Conservation (phyloP, 2,113 vertebrate species). For the Catagonus wagneri region DNA sequence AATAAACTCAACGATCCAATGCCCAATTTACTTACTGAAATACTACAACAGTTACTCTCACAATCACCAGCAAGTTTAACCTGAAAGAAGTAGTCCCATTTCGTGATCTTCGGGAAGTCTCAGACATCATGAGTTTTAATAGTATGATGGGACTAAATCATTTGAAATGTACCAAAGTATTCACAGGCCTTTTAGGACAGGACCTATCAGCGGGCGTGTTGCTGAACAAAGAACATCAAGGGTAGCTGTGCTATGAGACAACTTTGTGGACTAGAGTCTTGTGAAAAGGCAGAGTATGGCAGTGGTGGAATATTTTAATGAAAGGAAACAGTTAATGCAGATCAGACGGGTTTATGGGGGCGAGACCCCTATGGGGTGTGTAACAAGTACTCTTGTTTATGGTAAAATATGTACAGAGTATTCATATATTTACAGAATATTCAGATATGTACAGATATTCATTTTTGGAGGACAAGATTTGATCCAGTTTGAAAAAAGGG, state of each 20-base stretch:
- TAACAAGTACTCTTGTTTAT: neutral
- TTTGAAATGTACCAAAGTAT: neutral
- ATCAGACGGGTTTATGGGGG: neutral
- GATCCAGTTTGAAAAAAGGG: neutral
- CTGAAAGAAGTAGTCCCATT: neutral
- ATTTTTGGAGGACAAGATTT: neutral
- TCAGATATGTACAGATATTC: no score
- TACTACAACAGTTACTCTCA: neutral
- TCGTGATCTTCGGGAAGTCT: neutral
- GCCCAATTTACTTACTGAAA: neutral
- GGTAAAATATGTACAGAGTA: neutral
- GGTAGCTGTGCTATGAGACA: fast-evolving
- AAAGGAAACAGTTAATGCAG: neutral
- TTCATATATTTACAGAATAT: no score
- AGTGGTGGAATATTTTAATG: neutral
- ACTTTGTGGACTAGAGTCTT: neutral
- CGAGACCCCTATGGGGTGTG: neutral
- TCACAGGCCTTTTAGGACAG: neutral
- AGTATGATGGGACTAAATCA: neutral
- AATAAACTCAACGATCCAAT: neutral
- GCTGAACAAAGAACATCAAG: neutral
- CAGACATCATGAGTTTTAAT: neutral
- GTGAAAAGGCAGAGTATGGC: neutral
- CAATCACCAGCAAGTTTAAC: neutral
- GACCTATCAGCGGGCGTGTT: neutral